Percentiles rank a stretch among this genome's conserved stretches.
phyloP scores from a whole-genome alignment of 2,797 vertebrate genomes.

The Synaphobranchus kaupii region DNA sequence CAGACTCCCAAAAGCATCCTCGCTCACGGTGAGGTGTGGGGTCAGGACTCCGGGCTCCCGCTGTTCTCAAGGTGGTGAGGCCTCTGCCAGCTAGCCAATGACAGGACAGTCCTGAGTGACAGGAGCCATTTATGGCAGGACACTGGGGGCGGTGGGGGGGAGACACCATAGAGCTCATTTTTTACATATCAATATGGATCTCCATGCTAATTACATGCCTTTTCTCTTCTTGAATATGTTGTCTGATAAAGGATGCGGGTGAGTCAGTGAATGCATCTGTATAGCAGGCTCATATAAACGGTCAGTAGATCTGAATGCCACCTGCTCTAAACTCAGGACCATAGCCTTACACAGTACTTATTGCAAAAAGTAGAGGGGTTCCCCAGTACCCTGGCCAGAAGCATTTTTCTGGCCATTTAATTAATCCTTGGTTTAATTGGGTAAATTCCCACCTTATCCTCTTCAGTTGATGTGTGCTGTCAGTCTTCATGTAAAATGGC shows the following conservation, averaged over 20 bases:
- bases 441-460: background rate
- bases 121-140: background rate
- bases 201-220: background rate
- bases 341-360: background rate
- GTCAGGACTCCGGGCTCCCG: background rate
- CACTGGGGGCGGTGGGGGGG: background rate
- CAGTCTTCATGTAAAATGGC: background rate
- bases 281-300: background rate
- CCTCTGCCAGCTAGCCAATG: conserved; percentile 4
- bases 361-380: background rate
- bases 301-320: background rate
- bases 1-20: background rate
- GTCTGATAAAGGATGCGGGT: background rate
- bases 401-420: background rate
- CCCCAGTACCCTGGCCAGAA: background rate
- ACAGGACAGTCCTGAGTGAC: background rate
- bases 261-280: background rate
- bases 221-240: background rate
- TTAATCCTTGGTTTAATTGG: background rate
- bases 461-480: background rate
- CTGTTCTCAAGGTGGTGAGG: conserved; percentile 14
- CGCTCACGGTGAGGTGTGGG: background rate
- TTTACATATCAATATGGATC: background rate
- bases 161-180: background rate
- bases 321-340: background rate